A percentile compares a stretch with the other conserved stretches of the same genome.
phyloP scores from a whole-genome alignment of 2,888 invertebrate genomes.

The Cantharis lateralis region DNA sequence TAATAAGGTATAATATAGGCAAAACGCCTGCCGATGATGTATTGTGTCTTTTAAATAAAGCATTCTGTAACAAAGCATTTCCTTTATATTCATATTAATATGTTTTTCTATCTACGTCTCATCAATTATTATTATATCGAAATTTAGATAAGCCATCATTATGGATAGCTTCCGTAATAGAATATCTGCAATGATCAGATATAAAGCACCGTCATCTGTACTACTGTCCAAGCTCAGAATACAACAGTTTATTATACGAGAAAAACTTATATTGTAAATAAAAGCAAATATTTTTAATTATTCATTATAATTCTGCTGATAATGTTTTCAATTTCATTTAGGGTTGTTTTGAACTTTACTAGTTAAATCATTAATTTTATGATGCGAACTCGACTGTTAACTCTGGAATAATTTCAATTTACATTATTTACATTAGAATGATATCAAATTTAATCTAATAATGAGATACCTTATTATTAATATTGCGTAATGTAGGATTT shows the following conservation, averaged over 20 bases:
- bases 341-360: conserved; percentile 6
- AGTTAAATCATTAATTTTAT: conserved; percentile 11
- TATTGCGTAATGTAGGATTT: neutral
- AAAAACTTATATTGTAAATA: neutral
- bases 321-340: neutral
- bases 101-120: neutral
- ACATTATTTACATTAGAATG: conserved; percentile 7
- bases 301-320: neutral
- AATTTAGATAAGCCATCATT: neutral
- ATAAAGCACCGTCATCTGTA: neutral
- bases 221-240: neutral
- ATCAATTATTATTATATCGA: neutral
- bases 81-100: neutral
- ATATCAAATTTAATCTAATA: conserved; percentile 16
- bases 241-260: neutral
- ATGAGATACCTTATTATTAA: conserved; percentile 17
- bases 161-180: neutral
- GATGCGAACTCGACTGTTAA: neutral
- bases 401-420: conserved; percentile 8
- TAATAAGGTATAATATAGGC: too few relatives aligned
- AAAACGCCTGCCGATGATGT: neutral
- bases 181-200: neutral
- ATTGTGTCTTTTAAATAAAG: neutral
- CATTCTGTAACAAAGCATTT: neutral
- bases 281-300: neutral